Evolutionary conservation across 2,888 invertebrate genomes (phyloP).

Genomic region (Taenaris catops): DNA sequence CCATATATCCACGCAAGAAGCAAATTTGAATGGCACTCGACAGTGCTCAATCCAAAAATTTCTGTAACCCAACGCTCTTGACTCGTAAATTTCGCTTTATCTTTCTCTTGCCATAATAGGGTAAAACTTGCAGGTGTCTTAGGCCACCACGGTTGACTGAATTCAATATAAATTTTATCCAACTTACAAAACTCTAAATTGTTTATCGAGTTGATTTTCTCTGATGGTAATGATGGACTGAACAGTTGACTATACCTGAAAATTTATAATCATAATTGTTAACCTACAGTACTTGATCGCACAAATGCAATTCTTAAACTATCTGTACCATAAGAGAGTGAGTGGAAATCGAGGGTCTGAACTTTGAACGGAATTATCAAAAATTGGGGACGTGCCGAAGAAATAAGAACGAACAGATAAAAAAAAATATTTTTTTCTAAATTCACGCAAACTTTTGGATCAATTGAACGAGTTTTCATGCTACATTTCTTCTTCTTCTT

Average conservation of each 20-base stretch:
- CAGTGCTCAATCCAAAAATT: slow-evolving; percentile 80
- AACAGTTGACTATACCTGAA: slow-evolving; percentile 75
- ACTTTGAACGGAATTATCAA: no score
- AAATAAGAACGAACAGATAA: no score
- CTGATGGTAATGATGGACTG: slow-evolving; percentile 73
- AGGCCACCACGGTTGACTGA: slow-evolving; percentile 83
- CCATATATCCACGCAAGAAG: slow-evolving; percentile 85
- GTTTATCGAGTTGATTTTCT: slow-evolving; percentile 78
- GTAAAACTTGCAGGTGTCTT: slow-evolving; percentile 62
- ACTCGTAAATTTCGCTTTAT: slow-evolving; percentile 60
- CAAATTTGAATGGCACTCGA: slow-evolving; percentile 80
- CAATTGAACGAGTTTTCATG: no score
- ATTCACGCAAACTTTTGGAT: no score
- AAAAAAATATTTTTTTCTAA: no score
- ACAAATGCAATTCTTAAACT: no score
- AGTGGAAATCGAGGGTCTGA: no score
- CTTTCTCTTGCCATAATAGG: slow-evolving; percentile 78
- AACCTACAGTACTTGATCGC: no score
- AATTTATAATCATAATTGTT: slow-evolving; percentile 14
- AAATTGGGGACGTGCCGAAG: no score
- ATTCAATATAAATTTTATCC: slow-evolving; percentile 86
- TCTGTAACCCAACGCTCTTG: slow-evolving; percentile 80
- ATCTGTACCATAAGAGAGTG: no score
- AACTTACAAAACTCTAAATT: slow-evolving; percentile 83
- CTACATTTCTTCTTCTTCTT: no score